Conservation (phyloP, 2,888 invertebrate genomes). For the Caenorhabditis sp. region DNA sequence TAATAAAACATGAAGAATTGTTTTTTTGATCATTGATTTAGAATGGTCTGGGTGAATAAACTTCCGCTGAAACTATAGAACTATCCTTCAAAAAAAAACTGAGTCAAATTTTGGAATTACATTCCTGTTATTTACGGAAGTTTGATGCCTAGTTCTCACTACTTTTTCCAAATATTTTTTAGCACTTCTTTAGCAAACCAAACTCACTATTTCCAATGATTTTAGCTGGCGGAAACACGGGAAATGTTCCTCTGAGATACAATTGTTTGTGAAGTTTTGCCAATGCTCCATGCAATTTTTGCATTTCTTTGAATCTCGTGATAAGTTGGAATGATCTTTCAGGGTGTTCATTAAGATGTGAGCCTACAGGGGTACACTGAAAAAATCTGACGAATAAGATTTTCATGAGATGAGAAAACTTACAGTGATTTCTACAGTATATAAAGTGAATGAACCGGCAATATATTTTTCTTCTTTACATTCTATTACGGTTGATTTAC, state of each 20-base stretch:
- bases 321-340: conserved; percentile 24
- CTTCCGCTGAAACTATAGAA: too few relatives aligned
- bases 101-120: too few relatives aligned
- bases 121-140: too few relatives aligned
- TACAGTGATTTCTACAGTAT: conserved; percentile 37
- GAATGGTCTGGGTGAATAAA: too few relatives aligned
- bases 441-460: conserved; percentile 36
- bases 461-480: conserved; percentile 32
- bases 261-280: conserved; percentile 53
- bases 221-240: conserved; percentile 45
- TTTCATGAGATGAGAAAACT: neutral
- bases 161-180: too few relatives aligned
- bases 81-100: too few relatives aligned
- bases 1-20: too few relatives aligned
- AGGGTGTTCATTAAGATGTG: conserved; percentile 13
- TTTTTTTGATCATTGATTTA: too few relatives aligned
- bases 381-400: neutral
- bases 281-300: conserved; percentile 39
- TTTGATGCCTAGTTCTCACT: too few relatives aligned
- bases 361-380: conserved; percentile 15
- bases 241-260: conserved; percentile 52
- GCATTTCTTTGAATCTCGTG: conserved; percentile 46
- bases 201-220: conserved; percentile 39
- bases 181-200: too few relatives aligned
- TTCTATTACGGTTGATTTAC: conserved; percentile 22